These are phyloP conservation scores for Diploscapter pachys DNA, from an alignment of 1,140 invertebrate genomes.

Conservation along the genomic window DNA sequence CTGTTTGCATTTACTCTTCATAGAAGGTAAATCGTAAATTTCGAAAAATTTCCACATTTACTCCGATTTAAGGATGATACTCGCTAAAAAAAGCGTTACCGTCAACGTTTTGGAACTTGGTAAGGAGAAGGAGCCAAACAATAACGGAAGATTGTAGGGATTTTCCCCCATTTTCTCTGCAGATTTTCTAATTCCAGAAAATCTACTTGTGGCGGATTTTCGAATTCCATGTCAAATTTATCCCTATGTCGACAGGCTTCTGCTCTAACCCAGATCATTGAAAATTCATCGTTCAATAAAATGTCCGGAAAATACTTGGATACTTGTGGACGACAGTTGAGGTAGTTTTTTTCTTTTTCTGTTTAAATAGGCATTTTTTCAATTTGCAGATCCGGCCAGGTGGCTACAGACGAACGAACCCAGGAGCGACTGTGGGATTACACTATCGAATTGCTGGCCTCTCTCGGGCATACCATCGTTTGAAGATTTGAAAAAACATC, in stretches of 20 bases:
- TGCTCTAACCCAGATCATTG: conserved; percentile 33
- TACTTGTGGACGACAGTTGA: conserved; percentile 36
- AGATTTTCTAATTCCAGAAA: conserved; percentile 12
- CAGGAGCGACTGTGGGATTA: conserved; percentile 39
- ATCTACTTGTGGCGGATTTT: conserved; percentile 26
- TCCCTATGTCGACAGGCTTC: conserved; percentile 33
- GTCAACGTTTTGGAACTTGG: conserved; percentile 39
- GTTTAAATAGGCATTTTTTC: conserved; percentile 1
- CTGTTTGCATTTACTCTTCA: conserved; percentile 40
- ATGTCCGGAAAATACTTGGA: conserved; percentile 40
- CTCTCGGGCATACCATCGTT: too few species aligned
- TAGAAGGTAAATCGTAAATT: conserved; percentile 24
- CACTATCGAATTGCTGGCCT: conserved; percentile 14
- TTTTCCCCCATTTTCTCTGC: neutral
- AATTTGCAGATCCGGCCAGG: conserved; percentile 28
- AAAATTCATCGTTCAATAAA: conserved; percentile 21
- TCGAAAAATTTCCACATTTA: neutral
- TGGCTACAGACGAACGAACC: conserved; percentile 40
- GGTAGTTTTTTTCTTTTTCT: conserved; percentile 2
- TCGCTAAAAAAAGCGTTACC: conserved; percentile 21
- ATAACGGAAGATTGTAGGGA: conserved; percentile 28
- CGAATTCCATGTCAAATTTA: conserved; percentile 34
- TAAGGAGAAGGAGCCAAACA: conserved; percentile 39
- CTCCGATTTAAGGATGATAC: conserved; percentile 30
- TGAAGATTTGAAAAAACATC: too few species aligned